A percentile compares a stretch with the other conserved stretches of the same genome.
These are phyloP conservation scores for Girardinichthys multiradiatus DNA, from an alignment of 2,113 vertebrate species.

Conservation along the genomic window DNA sequence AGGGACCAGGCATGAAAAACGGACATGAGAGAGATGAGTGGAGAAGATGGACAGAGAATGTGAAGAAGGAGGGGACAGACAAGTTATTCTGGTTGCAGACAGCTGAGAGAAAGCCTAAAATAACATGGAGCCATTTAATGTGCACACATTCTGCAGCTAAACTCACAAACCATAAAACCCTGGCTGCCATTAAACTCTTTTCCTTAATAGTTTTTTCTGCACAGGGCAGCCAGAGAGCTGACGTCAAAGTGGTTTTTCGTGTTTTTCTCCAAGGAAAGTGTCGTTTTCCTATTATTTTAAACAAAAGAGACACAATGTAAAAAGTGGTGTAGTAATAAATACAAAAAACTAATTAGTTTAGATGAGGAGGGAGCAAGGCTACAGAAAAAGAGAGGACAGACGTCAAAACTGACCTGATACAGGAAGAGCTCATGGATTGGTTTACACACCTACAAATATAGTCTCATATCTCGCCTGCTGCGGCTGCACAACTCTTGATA, in stretches of 20 bases:
- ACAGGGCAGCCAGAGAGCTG: slow-evolving; percentile 17
- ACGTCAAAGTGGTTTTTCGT: slow-evolving; percentile 60
- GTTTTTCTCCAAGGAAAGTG: slow-evolving; percentile 70
- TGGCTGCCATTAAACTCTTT: slow-evolving; percentile 22
- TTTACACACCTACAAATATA: slow-evolving; percentile 68
- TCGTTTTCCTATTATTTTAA: slow-evolving; percentile 60
- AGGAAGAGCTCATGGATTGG: slow-evolving; percentile 62
- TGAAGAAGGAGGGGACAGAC: slow-evolving; percentile 47
- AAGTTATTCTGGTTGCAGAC: slow-evolving; percentile 80
- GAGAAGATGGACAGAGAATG: slow-evolving; percentile 45
- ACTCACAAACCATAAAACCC: slow-evolving; percentile 68
- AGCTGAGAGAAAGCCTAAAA: slow-evolving; percentile 78
- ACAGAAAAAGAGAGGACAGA: slow-evolving; percentile 22
- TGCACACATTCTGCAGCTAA: slow-evolving; percentile 54
- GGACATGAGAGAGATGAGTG: slow-evolving; percentile 15
- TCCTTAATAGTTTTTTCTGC: slow-evolving; percentile 25
- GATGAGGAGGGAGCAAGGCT: slow-evolving; percentile 14
- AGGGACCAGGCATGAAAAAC: slow-evolving; percentile 20
- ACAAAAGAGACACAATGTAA: slow-evolving; percentile 76
- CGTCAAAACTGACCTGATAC: slow-evolving; percentile 60
- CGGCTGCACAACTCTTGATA: slow-evolving; percentile 10
- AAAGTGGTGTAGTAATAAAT: slow-evolving; percentile 73
- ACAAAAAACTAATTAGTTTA: slow-evolving; percentile 60
- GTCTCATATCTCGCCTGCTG: slow-evolving; percentile 34
- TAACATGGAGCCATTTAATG: slow-evolving; percentile 65